Evolutionary conservation across 2,888 invertebrate species (phyloP).

Genomic region (Cheilosia pagana): DNA sequence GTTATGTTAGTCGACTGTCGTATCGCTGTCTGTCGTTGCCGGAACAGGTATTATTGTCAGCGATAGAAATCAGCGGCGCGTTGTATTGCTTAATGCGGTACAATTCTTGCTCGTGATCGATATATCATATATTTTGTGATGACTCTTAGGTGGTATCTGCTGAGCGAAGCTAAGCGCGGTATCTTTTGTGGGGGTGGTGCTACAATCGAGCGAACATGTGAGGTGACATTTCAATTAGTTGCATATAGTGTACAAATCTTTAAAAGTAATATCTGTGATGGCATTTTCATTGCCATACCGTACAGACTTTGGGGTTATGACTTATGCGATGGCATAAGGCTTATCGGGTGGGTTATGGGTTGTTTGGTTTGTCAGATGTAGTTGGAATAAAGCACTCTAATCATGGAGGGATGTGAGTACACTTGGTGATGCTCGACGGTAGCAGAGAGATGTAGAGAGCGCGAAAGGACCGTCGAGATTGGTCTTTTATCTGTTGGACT

Average conservation of each 20-base stretch:
- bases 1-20: constrained; percentile 33
- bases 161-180: constrained; percentile 63
- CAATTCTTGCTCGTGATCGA: constrained; percentile 60
- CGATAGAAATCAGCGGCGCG: constrained; percentile 67
- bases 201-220: constrained; percentile 59
- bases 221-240: constrained; percentile 70
- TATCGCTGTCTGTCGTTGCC: constrained; percentile 44
- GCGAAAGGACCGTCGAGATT: too few species aligned
- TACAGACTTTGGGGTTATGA: not conserved
- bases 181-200: constrained; percentile 57
- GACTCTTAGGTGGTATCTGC: constrained; percentile 42
- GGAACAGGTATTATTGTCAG: constrained; percentile 65
- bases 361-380: too few species aligned
- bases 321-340: not conserved
- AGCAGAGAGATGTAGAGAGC: too few species aligned
- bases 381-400: too few species aligned
- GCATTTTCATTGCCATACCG: constrained; percentile 27
- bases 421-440: too few species aligned
- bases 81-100: constrained; percentile 72
- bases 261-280: constrained; percentile 35
- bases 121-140: constrained; percentile 39
- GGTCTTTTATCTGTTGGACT: too few species aligned
- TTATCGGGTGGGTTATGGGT: constrained; percentile 12
- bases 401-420: too few species aligned
- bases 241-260: constrained; percentile 19